These are phyloP conservation scores for Eremobia ochroleuca DNA, from an alignment of 2,888 invertebrate genomes.

Conservation along the genomic window DNA sequence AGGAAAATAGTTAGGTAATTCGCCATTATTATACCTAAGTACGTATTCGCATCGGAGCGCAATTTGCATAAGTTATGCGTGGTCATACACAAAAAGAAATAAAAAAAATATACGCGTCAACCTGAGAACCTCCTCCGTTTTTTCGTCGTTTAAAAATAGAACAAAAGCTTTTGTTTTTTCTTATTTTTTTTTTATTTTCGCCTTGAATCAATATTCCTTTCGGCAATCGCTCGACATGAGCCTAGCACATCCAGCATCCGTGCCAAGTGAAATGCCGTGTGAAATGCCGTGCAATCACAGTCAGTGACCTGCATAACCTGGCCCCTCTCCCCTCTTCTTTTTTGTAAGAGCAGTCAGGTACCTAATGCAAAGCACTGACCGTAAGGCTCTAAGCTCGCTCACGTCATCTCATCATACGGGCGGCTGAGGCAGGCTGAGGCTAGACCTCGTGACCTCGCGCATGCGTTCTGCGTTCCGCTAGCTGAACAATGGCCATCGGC, in stretches of 20 bases:
- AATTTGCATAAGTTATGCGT: too few relatives aligned
- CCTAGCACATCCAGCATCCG: neutral
- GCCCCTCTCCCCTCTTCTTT: neutral
- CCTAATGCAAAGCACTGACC: neutral
- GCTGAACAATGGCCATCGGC: neutral
- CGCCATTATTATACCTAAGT: too few relatives aligned
- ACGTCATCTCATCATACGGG: constrained; percentile 8
- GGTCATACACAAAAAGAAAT: too few relatives aligned
- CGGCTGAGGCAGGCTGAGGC: neutral
- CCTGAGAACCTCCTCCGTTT: too few relatives aligned
- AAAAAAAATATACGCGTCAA: too few relatives aligned
- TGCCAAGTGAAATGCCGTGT: too few relatives aligned
- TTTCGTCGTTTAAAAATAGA: too few relatives aligned
- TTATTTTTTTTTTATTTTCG: neutral
- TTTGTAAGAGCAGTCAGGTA: neutral
- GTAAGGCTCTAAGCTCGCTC: neutral
- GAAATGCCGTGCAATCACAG: neutral
- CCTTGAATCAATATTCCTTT: neutral
- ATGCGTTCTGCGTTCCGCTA: constrained; percentile 7
- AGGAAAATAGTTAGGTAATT: too few relatives aligned
- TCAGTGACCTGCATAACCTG: neutral
- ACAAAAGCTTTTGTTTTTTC: neutral
- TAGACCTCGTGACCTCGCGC: constrained; percentile 17
- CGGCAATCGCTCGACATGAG: neutral
- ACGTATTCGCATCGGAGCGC: too few relatives aligned